Base-by-base conservation (phyloP, 1,140 invertebrate species). In the Drosophila watanabei region DNA sequence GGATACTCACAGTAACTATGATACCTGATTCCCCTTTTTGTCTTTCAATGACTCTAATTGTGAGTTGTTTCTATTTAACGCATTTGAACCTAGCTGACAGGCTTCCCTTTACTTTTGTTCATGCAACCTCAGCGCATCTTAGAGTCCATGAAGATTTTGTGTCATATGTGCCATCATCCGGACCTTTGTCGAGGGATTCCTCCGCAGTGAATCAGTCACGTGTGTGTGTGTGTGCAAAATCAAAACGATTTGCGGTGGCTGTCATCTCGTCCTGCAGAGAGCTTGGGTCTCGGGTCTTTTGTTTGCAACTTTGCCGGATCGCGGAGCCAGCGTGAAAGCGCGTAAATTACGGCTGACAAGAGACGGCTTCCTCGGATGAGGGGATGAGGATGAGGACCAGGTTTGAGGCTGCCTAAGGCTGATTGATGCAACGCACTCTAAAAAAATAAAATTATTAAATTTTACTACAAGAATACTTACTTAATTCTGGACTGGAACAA, bases 291-390 rank as follows among this genome's bases (percentile, higher is more conserved):
- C 8, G 68, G 82, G 75, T 84, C 85, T 85, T 90, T 90, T 90
- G 86, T 86, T 86, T 89, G 84, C 56, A 62, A 88, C 24, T 85
- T 85, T 89, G 76, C 48, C 52, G 63, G 49, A 54, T 61, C 43
- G 60, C 37, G 43, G 49, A 20, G 66, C 63, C 59, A 89, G 52
- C 49, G 63, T 89, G 85, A 85, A 85, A 77, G 79, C 79, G 79
- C 86, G 82, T 90, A 90, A 90, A 86, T 90, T 90, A 90, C 69
- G 79, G 71, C 72, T 86, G 86, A 90, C 86, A 90, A 57, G 79
- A 64, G 72, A 81, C 51, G 75, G 71, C 69, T 82, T 77, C 70
- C 69, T 49, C 48, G 13, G 39, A 68, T 39, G n/a, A n/a, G 68
- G 24, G 49, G 24, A 45, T 43, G 66, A 16, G 66, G 35, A 69